Evolutionary conservation across 1,140 invertebrate species (phyloP), one percentile per base, ranked within the genome.

Genomic region (Megalopta genalis): DNA sequence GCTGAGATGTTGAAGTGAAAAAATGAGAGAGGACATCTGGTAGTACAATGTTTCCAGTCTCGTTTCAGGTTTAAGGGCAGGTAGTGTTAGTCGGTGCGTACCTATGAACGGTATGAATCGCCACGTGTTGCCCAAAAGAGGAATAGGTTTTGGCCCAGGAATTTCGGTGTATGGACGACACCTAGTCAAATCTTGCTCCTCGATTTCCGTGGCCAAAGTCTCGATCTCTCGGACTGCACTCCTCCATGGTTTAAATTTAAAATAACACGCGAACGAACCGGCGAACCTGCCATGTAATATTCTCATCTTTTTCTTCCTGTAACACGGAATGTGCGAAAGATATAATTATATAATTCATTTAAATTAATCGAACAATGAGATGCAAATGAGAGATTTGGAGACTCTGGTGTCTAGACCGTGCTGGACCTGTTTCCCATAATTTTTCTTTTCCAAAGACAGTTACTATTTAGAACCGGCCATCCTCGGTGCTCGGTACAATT

Each of bases 101-200:
- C 95, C 95, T 87, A 96, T 94, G 75, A 94, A 89, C 27, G 88
- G 96, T 62, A 96, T 94, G 90, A 97, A 97, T 81, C 96, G 92
- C 96, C 96, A 97, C 18, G 96, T 95, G 90, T 97, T 97, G 42
- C 97, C 96, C 25, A 97, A 91, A 8, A 97, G 46, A 0, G 97
- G 97, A 72, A 97, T 90, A 16, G 96, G 95, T 89, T 93, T 95
- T 1, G 97, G 96, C 37, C 97, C 97, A 6, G 97, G 97, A 74
- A 97, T 95, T 75, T 94, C 94, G 12, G 93, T 89, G 86, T 96
- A 97, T 9, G 95, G 94, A 86, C 94, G 86, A 72, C n/a, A 80
- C 7, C n/a, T 68, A 2, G 75, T 77, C 46, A 25, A 75, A 16
- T 66, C 18, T 8, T 85, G 60, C n/a, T 79, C 76, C 0, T 54